Percentiles rank a stretch among this genome's conserved stretches.
Conservation (phyloP, 1,140 invertebrate genomes). For the Planococcus citri region DNA sequence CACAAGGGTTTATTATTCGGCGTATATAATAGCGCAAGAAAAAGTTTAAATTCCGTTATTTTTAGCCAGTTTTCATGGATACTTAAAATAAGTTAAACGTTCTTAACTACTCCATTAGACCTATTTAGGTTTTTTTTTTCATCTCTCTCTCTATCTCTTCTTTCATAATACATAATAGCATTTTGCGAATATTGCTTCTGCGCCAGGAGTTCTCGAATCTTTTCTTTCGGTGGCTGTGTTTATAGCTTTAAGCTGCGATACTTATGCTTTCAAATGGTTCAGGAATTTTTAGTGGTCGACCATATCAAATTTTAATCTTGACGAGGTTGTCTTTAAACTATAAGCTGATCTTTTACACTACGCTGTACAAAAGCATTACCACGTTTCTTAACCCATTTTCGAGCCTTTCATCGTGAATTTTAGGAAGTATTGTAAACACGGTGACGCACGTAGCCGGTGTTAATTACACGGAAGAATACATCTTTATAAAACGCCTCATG, state of each 20-base stretch:
- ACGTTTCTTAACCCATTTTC: too few species aligned
- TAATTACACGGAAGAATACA: slow-evolving; percentile 7
- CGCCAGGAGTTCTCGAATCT: too few species aligned
- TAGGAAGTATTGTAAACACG: too few species aligned
- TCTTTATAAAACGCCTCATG: slow-evolving; percentile 3
- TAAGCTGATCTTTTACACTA: too few species aligned
- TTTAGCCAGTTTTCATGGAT: neutral
- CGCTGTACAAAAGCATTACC: too few species aligned
- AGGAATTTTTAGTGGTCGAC: too few species aligned
- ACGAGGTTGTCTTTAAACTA: neutral
- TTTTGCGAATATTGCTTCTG: neutral
- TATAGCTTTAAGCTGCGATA: too few species aligned
- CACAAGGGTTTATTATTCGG: neutral
- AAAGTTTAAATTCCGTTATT: neutral
- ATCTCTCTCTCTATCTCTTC: too few species aligned
- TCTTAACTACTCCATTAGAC: slow-evolving; percentile 3
- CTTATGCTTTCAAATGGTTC: too few species aligned
- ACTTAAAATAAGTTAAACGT: neutral
- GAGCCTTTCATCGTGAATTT: too few species aligned
- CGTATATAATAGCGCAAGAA: neutral
- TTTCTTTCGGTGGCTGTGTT: too few species aligned
- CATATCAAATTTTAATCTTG: neutral
- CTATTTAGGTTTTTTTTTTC: neutral
- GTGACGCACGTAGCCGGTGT: neutral
- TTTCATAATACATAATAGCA: too few species aligned